Base-by-base conservation (phyloP, 1,140 invertebrate genomes). In the Conopomorpha cramerella region DNA sequence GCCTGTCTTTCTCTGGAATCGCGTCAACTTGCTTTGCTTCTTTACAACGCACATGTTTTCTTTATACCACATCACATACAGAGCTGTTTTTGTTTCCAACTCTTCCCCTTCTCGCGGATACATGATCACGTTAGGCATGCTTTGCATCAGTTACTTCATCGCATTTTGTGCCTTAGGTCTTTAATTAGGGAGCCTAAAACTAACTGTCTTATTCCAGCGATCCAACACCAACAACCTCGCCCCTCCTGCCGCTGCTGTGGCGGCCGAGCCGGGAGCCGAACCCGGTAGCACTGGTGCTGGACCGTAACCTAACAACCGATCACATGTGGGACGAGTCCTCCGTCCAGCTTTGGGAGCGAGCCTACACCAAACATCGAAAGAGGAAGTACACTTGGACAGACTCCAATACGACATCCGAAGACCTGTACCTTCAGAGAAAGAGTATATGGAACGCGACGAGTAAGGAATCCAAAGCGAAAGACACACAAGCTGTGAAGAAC, bases 261-360 rank as follows among this genome's bases (percentile, higher is more conserved):
- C 42, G 34, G 0, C 54, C 64, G 8, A 61, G 63, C 33, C 42
- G 48, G 14, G 39, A 47, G 3, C 31, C 34, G 28, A 67, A 62
- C 49, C 67, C 67, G 2, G 43, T 38, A n/a, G 64, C 64, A 0
- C 42, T 72, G 18, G 41, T 68, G 14, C 59, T 72, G 17, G 64
- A 68, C 47, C 32, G 27, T 1, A 32, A 41, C 0, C 33, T 70
- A 1, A 46, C 40, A 43, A 61, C 59, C 0, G 55, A 45, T 2
- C 65, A 51, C 0, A 42, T 71, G 41, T 71, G 63, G 66, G 46
- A 59, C 34, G 46, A 53, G 10, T 15, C 36, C 3, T 39, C 52
- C 1, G 46, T 72, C 2, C 18, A 29, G 0, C 49, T 74, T 0
- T 74, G 70, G 70, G 66, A 74, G 37, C 49, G 59, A 16, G 72